Base-by-base conservation (phyloP, 2,888 invertebrate genomes). In the Smittia sp. region DNA sequence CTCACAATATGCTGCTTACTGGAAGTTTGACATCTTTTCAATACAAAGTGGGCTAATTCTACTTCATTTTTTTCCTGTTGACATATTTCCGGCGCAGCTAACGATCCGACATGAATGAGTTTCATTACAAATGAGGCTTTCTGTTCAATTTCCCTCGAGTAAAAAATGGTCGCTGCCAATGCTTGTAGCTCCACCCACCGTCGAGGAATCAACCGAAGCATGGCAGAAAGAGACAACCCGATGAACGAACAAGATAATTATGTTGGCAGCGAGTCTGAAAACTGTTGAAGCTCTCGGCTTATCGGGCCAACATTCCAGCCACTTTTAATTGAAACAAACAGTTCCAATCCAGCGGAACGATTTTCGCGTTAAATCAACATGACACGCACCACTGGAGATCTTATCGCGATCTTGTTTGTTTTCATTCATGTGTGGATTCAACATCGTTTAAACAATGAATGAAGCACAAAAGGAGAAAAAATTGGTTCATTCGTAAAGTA, bases 391-490 rank as follows among this genome's bases (percentile, higher is more conserved):
- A 22, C 22, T 22, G 58, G 58, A 22, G 18, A 22, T 58, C 58
- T 58, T 58, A 58, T 58, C 58, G 58, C 58, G 58, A 58, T 58
- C 58, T 58, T 58, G 58, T 58, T 58, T 58, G 58, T 58, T 58
- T 58, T 58, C 58, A 58, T 58, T 58, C 58, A 58, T 58, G 22
- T 58, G 22, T 58, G 22, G 58, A 20, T 52, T 52, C 15, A 52
- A 52, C 4, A 52, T 58, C n/a, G 22, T n/a, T 58, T 18, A 58
- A 58, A 58, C 58, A 58, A 58, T 58, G 58, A 58, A 58, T 18
- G 58, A 58, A 18, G 15, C 4, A 15, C 7, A n/a, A 15, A 4
- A 4, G 52, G 4, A n/a, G 18, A 58, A 58, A 58, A 58, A 20
- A 58, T 22, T 58, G 7, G 22, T 58, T 58, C 58, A 58, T 58